Conservation (phyloP, 2,888 invertebrate species). For the Drosophila mimetica region DNA sequence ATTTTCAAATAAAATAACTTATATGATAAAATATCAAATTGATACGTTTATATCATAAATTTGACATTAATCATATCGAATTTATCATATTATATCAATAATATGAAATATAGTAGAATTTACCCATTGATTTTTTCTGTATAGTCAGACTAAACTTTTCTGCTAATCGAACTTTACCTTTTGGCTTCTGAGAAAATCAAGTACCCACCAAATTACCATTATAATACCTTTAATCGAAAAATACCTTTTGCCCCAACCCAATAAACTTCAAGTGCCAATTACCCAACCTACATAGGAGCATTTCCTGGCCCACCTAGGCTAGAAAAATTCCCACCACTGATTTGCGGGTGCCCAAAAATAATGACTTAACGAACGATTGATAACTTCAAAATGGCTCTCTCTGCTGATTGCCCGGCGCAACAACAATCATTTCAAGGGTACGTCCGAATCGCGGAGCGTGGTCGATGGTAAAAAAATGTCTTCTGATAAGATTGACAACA, state of each 20-base stretch:
- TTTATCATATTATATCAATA: too few relatives aligned
- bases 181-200: not conserved
- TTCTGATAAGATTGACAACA: conserved; percentile 74
- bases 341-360: conserved; percentile 35
- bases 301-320: not conserved
- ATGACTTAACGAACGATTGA: conserved; percentile 43
- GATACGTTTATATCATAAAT: too few relatives aligned
- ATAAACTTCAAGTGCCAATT: not conserved
- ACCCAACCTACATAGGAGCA: conserved; percentile 1
- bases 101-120: too few relatives aligned
- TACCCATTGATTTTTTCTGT: too few relatives aligned
- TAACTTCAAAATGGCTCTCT: conserved; percentile 26
- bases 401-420: conserved; percentile 32
- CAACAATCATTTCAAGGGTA: conserved; percentile 71
- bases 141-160: too few relatives aligned
- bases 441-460: conserved; percentile 44
- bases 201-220: not conserved
- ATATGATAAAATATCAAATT: too few relatives aligned
- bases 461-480: conserved; percentile 41
- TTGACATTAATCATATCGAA: too few relatives aligned
- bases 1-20: too few relatives aligned
- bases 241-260: not conserved
- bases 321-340: conserved; percentile 21
- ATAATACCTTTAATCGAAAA: not conserved
- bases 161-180: not conserved